These are phyloP conservation scores for Drosophila formosana DNA, from an alignment of 2,888 invertebrate genomes.

Conservation along the genomic window DNA sequence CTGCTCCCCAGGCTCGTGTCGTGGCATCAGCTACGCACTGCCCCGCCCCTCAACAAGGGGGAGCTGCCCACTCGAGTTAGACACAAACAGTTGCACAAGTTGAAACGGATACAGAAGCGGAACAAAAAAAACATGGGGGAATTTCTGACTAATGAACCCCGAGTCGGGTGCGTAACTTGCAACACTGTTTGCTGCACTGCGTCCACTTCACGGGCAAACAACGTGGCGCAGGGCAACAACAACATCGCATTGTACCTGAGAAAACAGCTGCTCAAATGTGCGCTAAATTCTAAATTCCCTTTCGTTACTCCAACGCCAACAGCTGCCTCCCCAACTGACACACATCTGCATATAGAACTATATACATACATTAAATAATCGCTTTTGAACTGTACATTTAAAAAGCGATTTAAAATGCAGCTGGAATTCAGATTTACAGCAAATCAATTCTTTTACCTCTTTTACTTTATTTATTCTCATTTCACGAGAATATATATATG, in stretches of 20 bases:
- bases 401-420: too few relatives aligned
- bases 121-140: slow-evolving; percentile 9
- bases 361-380: too few relatives aligned
- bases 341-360: neutral
- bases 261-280: slow-evolving; percentile 4
- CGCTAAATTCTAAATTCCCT: neutral
- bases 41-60: neutral
- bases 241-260: neutral
- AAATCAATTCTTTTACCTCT: too few relatives aligned
- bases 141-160: slow-evolving; percentile 22
- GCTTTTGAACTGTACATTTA: too few relatives aligned
- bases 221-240: neutral
- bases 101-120: slow-evolving; percentile 1
- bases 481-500: too few relatives aligned
- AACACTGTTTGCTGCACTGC: slow-evolving; percentile 14
- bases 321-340: neutral
- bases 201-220: neutral
- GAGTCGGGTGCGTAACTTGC: slow-evolving; percentile 10
- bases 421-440: too few relatives aligned
- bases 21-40: slow-evolving; percentile 13
- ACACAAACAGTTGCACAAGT: slow-evolving; percentile 12
- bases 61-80: slow-evolving; percentile 22
- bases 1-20: slow-evolving; percentile 3
- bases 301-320: neutral
- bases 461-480: too few relatives aligned